Conservation (phyloP, 2,888 invertebrate species). For the Schrankia costaestrigalis region DNA sequence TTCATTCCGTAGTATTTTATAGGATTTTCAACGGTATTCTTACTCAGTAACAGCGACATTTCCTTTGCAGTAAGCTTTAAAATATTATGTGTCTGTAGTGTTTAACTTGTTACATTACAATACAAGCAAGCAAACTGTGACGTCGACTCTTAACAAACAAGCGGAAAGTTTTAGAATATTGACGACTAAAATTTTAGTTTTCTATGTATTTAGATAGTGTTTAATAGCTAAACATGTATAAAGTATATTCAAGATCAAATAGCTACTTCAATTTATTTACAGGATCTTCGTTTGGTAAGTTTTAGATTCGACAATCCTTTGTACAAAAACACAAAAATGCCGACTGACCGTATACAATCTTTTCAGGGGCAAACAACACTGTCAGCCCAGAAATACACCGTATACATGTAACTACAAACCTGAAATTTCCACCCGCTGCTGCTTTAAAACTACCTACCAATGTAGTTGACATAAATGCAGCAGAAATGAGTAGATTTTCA, state of each 20-base stretch:
- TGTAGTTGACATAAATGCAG: constrained; percentile 82
- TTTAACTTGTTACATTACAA: too few species aligned
- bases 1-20: too few species aligned
- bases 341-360: constrained; percentile 3
- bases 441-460: constrained; percentile 82
- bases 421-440: constrained; percentile 76
- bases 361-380: constrained; percentile 42
- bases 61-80: too few species aligned
- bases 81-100: too few species aligned
- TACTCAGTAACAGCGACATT: too few species aligned
- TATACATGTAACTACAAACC: constrained; percentile 69
- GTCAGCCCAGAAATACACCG: constrained; percentile 65
- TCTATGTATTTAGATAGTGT: not conserved
- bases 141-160: too few species aligned
- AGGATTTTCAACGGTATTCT: too few species aligned
- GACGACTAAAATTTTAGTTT: not conserved
- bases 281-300: constrained; percentile 27
- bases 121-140: too few species aligned
- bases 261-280: constrained; percentile 21
- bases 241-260: constrained; percentile 24
- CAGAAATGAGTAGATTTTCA: constrained; percentile 84
- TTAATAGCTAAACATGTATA: constrained; percentile 21
- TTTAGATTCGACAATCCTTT: constrained; percentile 11
- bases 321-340: constrained; percentile 5
- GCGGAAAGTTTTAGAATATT: too few species aligned